Percentiles rank a stretch among this genome's conserved stretches.
phyloP scores from a whole-genome alignment of 2,113 vertebrate genomes.

The Thalassarche chlororhynchos region DNA sequence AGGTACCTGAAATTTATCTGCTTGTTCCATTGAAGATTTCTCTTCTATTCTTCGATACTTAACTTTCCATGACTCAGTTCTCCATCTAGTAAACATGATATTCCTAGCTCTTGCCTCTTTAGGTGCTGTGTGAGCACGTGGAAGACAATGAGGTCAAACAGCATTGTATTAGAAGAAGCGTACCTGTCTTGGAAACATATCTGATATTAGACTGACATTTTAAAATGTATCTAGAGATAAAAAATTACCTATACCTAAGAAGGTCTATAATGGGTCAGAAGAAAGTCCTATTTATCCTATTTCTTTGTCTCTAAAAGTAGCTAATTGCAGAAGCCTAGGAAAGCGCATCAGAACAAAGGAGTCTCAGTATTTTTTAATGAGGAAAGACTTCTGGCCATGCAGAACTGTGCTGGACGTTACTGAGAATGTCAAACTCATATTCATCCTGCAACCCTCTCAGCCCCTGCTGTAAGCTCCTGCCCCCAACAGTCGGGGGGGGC shows the following conservation, averaged over 20 bases:
- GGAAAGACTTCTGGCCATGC: background rate
- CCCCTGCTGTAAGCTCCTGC: background rate
- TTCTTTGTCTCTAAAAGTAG: background rate
- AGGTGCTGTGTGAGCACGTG: background rate
- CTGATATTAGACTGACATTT: background rate
- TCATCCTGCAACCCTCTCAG: background rate
- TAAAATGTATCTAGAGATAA: background rate
- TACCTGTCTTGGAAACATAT: background rate
- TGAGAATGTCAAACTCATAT: background rate
- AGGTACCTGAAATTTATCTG: background rate
- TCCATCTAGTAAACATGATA: background rate
- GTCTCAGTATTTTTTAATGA: background rate
- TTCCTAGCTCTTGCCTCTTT: background rate
- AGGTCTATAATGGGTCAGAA: background rate
- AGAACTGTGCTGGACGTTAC: background rate
- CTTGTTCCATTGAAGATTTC: background rate
- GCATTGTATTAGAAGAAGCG: background rate
- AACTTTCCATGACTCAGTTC: background rate
- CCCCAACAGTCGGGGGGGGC: accelerated
- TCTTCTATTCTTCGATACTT: background rate
- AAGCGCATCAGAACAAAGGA: background rate
- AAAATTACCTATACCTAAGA: background rate
- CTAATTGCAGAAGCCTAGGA: background rate
- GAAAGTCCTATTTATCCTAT: background rate
- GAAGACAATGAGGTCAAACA: background rate